Percentiles rank a stretch among this genome's conserved stretches.
Evolutionary conservation across 2,888 invertebrate genomes (phyloP).

Genomic region (Nesidiocoris tenuis): DNA sequence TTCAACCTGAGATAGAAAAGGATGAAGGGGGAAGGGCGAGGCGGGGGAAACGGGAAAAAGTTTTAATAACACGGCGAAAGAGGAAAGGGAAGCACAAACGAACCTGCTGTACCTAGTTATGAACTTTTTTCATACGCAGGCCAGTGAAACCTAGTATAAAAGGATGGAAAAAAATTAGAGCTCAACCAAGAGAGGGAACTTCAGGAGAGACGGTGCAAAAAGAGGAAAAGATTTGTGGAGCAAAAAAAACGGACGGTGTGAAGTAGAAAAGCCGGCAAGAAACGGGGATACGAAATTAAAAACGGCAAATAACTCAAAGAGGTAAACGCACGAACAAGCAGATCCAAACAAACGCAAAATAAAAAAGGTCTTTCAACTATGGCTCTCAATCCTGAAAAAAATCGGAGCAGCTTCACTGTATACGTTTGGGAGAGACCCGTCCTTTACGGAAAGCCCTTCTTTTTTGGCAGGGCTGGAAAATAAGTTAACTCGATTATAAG

Average conservation of each 20-base stretch:
- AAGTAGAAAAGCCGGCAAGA: not conserved
- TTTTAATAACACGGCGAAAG: constrained; percentile 30
- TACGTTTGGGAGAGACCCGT: not conserved
- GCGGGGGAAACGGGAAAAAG: constrained; percentile 14
- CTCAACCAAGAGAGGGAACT: not conserved
- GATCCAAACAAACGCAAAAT: constrained; percentile 36
- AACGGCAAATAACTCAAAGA: constrained; percentile 45
- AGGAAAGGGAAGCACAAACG: constrained; percentile 14
- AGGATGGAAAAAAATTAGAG: constrained; percentile 1
- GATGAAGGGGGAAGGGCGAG: constrained; percentile 1
- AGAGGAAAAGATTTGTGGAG: not conserved
- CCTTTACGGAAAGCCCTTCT: not conserved
- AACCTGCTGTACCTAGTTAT: constrained; percentile 39
- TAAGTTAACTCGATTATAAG: constrained; percentile 43
- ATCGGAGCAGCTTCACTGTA: not conserved
- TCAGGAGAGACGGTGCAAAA: not conserved
- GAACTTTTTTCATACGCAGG: constrained; percentile 21
- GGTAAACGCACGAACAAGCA: constrained; percentile 45
- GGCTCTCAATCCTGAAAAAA: constrained; percentile 24
- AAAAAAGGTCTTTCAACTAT: constrained; percentile 29
- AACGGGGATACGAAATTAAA: constrained; percentile 36
- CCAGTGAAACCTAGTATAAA: not conserved
- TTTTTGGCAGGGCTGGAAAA: constrained; percentile 22
- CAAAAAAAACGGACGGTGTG: not conserved
- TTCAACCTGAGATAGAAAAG: constrained; percentile 5